Percentiles rank a stretch among this genome's conserved stretches.
Evolutionary conservation across 2,797 vertebrate species (phyloP).

Genomic region (Lutjanus argentimaculatus): DNA sequence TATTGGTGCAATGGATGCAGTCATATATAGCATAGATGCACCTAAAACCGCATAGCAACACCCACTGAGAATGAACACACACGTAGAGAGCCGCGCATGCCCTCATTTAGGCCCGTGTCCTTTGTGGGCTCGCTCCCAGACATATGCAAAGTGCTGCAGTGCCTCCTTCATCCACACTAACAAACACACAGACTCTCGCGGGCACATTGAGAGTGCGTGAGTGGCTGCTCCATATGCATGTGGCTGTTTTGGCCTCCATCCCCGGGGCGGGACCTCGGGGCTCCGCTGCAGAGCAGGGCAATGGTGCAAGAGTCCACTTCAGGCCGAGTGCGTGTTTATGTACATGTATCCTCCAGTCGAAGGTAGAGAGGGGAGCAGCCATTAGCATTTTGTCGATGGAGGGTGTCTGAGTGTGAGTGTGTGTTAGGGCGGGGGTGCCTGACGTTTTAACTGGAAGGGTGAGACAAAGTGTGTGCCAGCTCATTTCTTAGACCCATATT

Average conservation of each 20-base stretch:
- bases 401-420: conserved; percentile 6
- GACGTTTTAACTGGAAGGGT: conserved; percentile 9
- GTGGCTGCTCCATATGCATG: conserved; percentile 82
- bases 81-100: not conserved
- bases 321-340: conserved; percentile 55
- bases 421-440: not conserved
- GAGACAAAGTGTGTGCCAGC: conserved; percentile 35
- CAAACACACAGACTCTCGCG: conserved; percentile 31
- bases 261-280: conserved; percentile 71
- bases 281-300: conserved; percentile 60
- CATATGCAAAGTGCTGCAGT: conserved; percentile 70
- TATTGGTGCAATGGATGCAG: conserved; percentile 38
- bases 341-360: conserved; percentile 25
- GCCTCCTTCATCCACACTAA: conserved; percentile 21
- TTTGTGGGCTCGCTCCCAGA: conserved; percentile 53
- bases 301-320: conserved; percentile 68
- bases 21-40: conserved; percentile 47
- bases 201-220: conserved; percentile 54
- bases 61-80: conserved; percentile 12
- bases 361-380: conserved; percentile 25
- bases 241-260: conserved; percentile 60
- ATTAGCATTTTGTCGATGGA: conserved; percentile 47
- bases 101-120: conserved; percentile 53
- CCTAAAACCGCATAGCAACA: conserved; percentile 43
- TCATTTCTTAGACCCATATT: conserved; percentile 38